Conservation (phyloP, 2,888 invertebrate genomes). For the Mantis religiosa region DNA sequence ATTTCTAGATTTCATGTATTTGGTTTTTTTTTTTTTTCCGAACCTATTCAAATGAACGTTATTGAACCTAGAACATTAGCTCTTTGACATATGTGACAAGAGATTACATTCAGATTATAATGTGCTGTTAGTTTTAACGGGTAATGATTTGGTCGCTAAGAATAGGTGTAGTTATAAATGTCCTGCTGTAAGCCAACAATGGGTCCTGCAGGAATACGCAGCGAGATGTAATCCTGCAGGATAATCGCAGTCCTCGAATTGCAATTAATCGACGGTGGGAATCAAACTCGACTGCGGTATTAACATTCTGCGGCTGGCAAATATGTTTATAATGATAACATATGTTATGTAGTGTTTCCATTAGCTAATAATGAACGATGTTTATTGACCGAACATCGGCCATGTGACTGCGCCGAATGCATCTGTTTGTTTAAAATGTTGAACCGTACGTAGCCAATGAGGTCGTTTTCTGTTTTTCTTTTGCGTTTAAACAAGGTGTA, state of each 20-base stretch:
- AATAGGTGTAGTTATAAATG: too few relatives aligned
- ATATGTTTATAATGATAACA: not conserved
- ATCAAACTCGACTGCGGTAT: not conserved
- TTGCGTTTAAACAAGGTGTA: not conserved
- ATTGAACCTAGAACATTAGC: too few relatives aligned
- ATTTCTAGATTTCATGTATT: too few relatives aligned
- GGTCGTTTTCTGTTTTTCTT: not conserved
- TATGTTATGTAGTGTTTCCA: not conserved
- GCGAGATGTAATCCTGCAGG: not conserved
- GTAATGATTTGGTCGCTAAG: too few relatives aligned
- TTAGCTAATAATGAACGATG: not conserved
- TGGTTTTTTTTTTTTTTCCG: too few relatives aligned
- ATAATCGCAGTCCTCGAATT: not conserved
- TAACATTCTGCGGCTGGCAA: not conserved
- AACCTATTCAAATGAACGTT: too few relatives aligned
- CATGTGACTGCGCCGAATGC: not conserved
- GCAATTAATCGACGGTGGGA: not conserved
- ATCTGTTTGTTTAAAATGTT: not conserved
- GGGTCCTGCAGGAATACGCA: not conserved
- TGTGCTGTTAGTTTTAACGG: too few relatives aligned
- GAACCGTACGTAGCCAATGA: not conserved
- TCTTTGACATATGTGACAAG: too few relatives aligned
- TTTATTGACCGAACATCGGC: not conserved
- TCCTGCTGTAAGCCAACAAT: not conserved
- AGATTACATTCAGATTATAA: too few relatives aligned